A percentile compares a stretch with the other conserved stretches of the same genome.
Evolutionary conservation across 2,797 vertebrate genomes (phyloP).

Genomic region (Etheostoma nigrum): DNA sequence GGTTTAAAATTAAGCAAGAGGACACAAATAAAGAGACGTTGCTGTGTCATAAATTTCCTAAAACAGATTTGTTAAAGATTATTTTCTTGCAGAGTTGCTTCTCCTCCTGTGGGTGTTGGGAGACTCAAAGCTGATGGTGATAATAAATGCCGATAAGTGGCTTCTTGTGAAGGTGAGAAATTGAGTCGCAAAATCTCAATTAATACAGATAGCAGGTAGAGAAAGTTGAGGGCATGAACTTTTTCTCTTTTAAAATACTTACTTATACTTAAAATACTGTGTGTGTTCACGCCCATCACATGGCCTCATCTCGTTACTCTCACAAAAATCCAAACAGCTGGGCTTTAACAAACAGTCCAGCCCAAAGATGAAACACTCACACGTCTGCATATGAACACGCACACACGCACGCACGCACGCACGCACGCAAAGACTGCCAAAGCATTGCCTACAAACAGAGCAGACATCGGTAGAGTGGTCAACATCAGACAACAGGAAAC

Average conservation of each 20-base stretch:
- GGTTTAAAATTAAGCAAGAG: neutral
- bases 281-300: neutral
- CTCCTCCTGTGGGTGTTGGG: slow-evolving; percentile 2
- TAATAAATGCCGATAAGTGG: neutral
- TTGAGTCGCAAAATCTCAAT: neutral
- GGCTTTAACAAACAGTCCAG: slow-evolving; percentile 45
- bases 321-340: slow-evolving; percentile 51
- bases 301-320: slow-evolving; percentile 45
- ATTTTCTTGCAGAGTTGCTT: neutral
- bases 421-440: neutral
- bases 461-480: neutral
- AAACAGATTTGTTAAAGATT: neutral
- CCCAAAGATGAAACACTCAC: slow-evolving; percentile 28
- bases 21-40: neutral
- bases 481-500: slow-evolving; percentile 22
- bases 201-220: neutral
- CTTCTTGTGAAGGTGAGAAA: slow-evolving; percentile 8
- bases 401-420: slow-evolving; percentile 4
- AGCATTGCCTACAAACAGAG: neutral
- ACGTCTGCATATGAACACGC: slow-evolving; percentile 13
- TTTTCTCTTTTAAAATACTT: neutral
- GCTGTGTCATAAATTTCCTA: neutral
- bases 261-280: neutral
- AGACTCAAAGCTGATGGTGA: slow-evolving; percentile 20
- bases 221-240: neutral